Conservation (phyloP, 2,888 invertebrate genomes). For the Merodon equestris region DNA sequence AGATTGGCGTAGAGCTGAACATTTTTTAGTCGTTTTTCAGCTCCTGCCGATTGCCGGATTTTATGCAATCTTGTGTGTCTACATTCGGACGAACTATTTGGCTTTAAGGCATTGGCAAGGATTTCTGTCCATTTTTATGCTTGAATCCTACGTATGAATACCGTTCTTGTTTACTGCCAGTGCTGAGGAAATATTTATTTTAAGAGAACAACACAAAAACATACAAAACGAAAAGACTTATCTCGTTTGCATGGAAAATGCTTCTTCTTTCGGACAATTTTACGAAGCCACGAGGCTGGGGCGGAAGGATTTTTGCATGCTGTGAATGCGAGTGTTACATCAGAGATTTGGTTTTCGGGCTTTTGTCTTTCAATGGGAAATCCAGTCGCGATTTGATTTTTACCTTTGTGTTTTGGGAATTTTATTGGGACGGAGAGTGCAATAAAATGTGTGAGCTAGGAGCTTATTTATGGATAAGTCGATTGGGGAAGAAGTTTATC, state of each 20-base stretch:
- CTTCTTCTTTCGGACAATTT: constrained; percentile 34
- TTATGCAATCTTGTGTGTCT: constrained; percentile 36
- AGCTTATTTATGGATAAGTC: constrained; percentile 34
- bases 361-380: constrained; percentile 24
- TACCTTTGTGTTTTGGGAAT: constrained; percentile 15
- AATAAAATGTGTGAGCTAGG: constrained; percentile 37
- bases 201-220: constrained; percentile 6
- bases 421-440: constrained; percentile 31
- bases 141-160: constrained; percentile 34
- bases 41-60: constrained; percentile 15
- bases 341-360: background rate
- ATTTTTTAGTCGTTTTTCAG: background rate
- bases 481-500: constrained; percentile 11
- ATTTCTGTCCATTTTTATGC: constrained; percentile 18
- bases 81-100: constrained; percentile 27
- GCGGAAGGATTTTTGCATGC: constrained; percentile 29
- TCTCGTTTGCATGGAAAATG: constrained; percentile 51
- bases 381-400: constrained; percentile 28
- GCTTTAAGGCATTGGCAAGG: constrained; percentile 33
- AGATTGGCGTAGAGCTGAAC: background rate
- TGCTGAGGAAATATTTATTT: constrained; percentile 46
- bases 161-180: constrained; percentile 47
- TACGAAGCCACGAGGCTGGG: no score
- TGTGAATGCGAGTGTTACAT: background rate
- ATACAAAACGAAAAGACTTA: constrained; percentile 28